Conservation (phyloP, 2,113 vertebrate species). For the Emberiza fucata region DNA sequence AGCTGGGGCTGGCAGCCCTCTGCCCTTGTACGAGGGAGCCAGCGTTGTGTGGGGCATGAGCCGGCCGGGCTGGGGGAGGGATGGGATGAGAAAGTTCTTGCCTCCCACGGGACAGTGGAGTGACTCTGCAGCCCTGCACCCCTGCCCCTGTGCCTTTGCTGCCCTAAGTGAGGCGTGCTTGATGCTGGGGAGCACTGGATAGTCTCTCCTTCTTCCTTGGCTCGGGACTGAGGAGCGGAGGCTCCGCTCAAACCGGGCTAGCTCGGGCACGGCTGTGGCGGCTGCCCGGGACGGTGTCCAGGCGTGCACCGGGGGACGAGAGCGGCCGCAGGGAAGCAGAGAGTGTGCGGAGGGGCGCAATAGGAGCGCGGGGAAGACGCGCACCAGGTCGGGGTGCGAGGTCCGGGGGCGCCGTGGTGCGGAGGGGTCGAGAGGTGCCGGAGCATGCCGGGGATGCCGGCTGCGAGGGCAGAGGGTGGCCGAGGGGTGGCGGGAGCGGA, state of each 20-base stretch:
- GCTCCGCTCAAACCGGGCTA: neutral
- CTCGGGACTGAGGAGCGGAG: neutral
- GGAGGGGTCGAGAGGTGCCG: neutral
- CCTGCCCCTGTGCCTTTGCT: neutral
- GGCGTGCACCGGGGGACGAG: neutral
- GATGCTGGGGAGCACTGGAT: neutral
- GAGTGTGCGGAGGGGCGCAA: neutral
- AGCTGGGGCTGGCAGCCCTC: neutral
- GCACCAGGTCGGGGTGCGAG: neutral
- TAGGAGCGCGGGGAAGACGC: neutral
- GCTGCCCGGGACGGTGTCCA: neutral
- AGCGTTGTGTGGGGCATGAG: fast-evolving
- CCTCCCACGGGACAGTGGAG: neutral
- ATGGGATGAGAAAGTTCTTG: neutral
- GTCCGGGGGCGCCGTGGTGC: neutral
- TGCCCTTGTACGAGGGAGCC: fast-evolving
- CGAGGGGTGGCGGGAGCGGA: neutral
- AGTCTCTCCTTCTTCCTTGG: neutral
- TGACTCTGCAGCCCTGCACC: neutral
- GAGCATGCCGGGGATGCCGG: neutral
- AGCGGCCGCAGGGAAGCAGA: neutral
- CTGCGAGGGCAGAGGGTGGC: neutral
- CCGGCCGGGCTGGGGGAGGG: neutral
- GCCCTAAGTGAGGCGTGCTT: no score
- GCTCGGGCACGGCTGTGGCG: neutral